Evolutionary conservation across 2,113 vertebrate species (phyloP).

Genomic region (Brachypteracias leptosomus): DNA sequence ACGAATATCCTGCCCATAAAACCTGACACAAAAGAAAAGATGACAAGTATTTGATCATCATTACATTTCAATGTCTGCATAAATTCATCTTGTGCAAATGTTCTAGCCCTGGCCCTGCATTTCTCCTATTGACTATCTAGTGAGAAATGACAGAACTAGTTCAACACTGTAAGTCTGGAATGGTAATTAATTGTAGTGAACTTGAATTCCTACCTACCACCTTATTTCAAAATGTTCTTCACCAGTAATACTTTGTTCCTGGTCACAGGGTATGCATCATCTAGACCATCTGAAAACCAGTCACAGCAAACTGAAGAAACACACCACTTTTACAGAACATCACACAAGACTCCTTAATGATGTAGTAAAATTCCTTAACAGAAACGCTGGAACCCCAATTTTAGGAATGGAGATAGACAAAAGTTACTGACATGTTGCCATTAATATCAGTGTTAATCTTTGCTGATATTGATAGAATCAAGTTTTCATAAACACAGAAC

Average conservation of each 20-base stretch:
- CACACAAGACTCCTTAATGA: neutral
- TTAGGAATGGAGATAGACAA: neutral
- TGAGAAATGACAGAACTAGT: neutral
- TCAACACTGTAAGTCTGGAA: neutral
- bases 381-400: neutral
- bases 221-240: neutral
- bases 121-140: neutral
- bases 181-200: neutral
- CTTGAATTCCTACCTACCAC: neutral
- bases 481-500: neutral
- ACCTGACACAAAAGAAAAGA: slow-evolving; percentile 71
- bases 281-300: neutral
- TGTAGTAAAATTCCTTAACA: neutral
- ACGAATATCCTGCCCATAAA: slow-evolving; percentile 89
- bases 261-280: neutral
- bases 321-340: neutral
- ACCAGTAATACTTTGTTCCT: neutral
- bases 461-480: neutral
- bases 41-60: neutral
- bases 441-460: neutral
- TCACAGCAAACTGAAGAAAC: neutral
- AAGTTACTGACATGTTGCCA: neutral
- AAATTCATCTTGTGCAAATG: neutral
- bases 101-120: neutral
- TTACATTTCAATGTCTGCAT: neutral